A percentile compares a stretch with the other conserved stretches of the same genome.
These are phyloP conservation scores for Epicauta chinensis DNA, from an alignment of 1,140 invertebrate genomes.

Conservation along the genomic window DNA sequence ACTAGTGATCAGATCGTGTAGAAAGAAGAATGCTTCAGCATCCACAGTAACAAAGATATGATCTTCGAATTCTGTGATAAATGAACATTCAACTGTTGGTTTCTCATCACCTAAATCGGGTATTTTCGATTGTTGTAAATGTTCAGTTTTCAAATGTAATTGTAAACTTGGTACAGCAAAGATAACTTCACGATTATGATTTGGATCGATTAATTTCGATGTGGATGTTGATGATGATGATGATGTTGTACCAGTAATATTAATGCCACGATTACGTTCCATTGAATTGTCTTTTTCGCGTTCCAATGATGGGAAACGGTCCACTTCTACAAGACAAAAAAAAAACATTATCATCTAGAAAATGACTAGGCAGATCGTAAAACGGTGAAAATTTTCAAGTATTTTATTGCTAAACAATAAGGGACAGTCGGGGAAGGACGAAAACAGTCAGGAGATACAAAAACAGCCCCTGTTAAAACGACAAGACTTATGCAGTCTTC, in stretches of 20 bases:
- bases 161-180: constrained; percentile 90
- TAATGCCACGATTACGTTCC: constrained; percentile 38
- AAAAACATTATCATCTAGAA: neutral
- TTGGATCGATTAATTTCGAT: constrained; percentile 66
- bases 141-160: constrained; percentile 88
- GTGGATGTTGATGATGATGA: too few relatives aligned
- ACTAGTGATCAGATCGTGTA: constrained; percentile 93
- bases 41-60: constrained; percentile 97
- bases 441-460: too few relatives aligned
- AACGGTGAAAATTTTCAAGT: neutral
- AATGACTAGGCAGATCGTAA: constrained; percentile 1
- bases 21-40: constrained; percentile 95
- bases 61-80: constrained; percentile 97
- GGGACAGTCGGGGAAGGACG: too few relatives aligned
- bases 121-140: constrained; percentile 67
- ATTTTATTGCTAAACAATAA: too few relatives aligned
- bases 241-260: too few relatives aligned
- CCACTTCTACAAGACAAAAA: constrained; percentile 61
- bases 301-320: constrained; percentile 82
- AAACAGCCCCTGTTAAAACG: too few relatives aligned
- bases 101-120: constrained; percentile 73
- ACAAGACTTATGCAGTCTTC: too few relatives aligned
- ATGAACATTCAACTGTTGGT: constrained; percentile 90
- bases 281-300: constrained; percentile 54
- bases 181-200: constrained; percentile 90